Base-by-base conservation (phyloP, 2,888 invertebrate species). In the Eustalomyia histrio region DNA sequence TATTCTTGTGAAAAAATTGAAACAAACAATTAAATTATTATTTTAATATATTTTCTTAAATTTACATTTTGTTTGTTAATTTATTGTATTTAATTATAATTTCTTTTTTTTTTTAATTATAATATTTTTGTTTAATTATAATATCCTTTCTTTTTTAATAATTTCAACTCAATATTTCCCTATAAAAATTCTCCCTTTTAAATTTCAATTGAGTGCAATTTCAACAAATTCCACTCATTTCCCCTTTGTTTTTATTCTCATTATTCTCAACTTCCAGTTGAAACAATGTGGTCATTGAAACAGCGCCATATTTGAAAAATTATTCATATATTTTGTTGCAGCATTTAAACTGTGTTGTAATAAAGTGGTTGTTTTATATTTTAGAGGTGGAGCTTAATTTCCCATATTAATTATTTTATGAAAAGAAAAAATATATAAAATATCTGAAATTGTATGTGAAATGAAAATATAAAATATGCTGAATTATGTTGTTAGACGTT, bases 291-390 rank as follows among this genome's bases (percentile, higher is more conserved):
- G 83, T 14, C 85, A 84, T 1, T 4, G 87, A 73, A 87, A 88
- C 87, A 84, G 81, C 88, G 88, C 88, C 88, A 88, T 88, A 85
- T 88, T 88, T 87, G 85, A 68, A 58, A 35, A 2, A 18, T 64
- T 29, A 14, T 39, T 3, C 1, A 14, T 2, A 35, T 2, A 0
- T 14, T 9, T 4, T 1, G 5, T 39, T 57, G n/a, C 1, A 39
- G n/a, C 29, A 29, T 5, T 21, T 0, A 35, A 50, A 57, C 69
- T 57, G 12, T 57, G 12, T 69, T 52, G 50, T 4, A 16, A 35
- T 9, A 39, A 55, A 57, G 35, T 29, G 39, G 6, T 65, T 53
- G 52, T 71, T 60, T 12, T 58, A 29, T 12, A 17, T 35, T 18
- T 8, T 12, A 43, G 39, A 18, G 79, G 79, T 7, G 79, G 55